Base-by-base conservation (phyloP, 2,888 invertebrate genomes). In the Adela reaumurella region DNA sequence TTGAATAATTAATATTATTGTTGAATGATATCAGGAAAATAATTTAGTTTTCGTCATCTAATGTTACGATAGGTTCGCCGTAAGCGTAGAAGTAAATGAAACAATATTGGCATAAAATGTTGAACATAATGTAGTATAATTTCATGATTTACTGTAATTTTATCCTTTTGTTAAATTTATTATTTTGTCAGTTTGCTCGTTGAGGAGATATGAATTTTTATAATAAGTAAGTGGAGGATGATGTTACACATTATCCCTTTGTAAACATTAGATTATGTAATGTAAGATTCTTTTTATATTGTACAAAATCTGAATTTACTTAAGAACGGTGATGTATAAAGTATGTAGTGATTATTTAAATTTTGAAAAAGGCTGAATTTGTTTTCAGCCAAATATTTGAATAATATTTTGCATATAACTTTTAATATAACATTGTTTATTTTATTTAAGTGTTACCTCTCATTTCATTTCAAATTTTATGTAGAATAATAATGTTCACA, bases 291-390 rank as follows among this genome's bases (percentile, higher is more conserved):
- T 78, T 78, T 78, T 78, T 77, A 77, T 78, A 78, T 78, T 78
- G 78, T 78, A 78, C 78, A 78, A 78, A 76, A 74, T 77, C 74
- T 77, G 76, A 76, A 74, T 76, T 76, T 76, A 77, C 76, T 77
- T 77, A 77, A 77, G 77, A 74, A 71, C 74, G 78, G 77, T 78
- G 78, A 77, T 78, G 77, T 78, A 77, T 72, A 78, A 78, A 78
- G 74, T 69, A 76, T 73, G 72, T 78, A 78, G 76, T 71, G 65
- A 73, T 71, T 78, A 78, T 78, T 78, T 77, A 77, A 73, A 74
- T 77, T 71, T 76, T 70, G 76, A 74, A 73, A 64, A 74, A 67
- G 68, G 74, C 74, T 74, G 77, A 65, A 74, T 69, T 63, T 68
- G 67, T 60, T 64, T 76, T 72, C 76, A 64, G 77, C 67, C 65